Base-by-base conservation (phyloP, 2,113 vertebrate species). In the Haemorhous mexicanus region DNA sequence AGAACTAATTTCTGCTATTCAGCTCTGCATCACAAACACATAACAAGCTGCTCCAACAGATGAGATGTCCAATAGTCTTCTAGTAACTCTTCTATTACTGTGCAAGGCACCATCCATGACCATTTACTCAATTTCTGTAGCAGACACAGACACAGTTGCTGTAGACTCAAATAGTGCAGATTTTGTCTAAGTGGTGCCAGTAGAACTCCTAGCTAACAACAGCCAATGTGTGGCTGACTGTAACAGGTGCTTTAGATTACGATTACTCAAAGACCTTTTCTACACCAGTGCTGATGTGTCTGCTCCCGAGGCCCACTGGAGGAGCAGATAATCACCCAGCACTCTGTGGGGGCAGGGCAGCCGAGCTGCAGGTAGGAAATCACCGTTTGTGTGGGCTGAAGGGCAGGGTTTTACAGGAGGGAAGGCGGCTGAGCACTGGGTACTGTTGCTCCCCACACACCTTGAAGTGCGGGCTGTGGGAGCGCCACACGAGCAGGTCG, bases 401-500 rank as follows among this genome's bases (percentile, higher is more conserved):
- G 26, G 8, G 62, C 52, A 18, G 28, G 28, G 23, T 33, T 73
- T 69, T 6, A 30, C 6, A 15, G 1, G 4, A 50, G 26, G 24
- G 39, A 47, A 39, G 46, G 30, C 33, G 20, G 13, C 11, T 15
- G 47, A 63, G 85, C 43, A 2, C n/a, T 2, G 37, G 22, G 39
- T 0, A 3, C 2, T 27, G 39, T 46, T 7, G 22, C 43, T 19
- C 28, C 52, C 39, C 47, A 16, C 35, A 78, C 93, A 99, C 99
- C 98, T 99, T 99, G 78, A 96, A 98, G 10, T 11, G 96, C 13
- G n/a, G 95, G 16, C 85, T 97, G 47, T 95, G 96, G 3, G 98
- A 98, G 91, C 96, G 97, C 99, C 99, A 99, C 83, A 99, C 99
- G 6, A 99, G 98, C 43, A 99, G 98, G 96, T 99, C 99, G 0